Evolutionary conservation across 1,140 invertebrate genomes (phyloP), one percentile per base, ranked within the genome.

Genomic region (Calephelis nemesis): DNA sequence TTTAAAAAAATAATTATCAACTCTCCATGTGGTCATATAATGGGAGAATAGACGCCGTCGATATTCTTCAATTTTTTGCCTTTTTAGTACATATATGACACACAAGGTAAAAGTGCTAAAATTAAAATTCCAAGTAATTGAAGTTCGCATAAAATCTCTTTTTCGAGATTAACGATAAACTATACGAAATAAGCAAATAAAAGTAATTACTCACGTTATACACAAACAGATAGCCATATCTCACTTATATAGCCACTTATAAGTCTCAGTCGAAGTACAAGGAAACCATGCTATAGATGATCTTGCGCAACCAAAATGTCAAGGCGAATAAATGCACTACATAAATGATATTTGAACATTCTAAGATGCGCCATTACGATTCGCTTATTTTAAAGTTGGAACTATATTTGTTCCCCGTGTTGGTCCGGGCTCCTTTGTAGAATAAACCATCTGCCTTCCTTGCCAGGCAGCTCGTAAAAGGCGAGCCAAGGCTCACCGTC

Each of bases 251-350:
- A 60, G 30, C 12, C 30, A 60, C 40, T 39, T 39, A 60, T 39
- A 42, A 42, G 58, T 60, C 19, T 39, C 39, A 11, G 58, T 42
- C 30, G 58, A 40, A 39, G 58, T 60, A 60, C 58, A 39, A 60
- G 58, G 58, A 60, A 60, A 60, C 39, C 47, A n/a, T 40, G 12
- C 47, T 54, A 69, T 47, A 48, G 69, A 66, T 52, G 69, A 66
- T 42, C 47, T 64, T 49, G 64, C 39, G 39, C 62, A 63, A 62
- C 49, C 62, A 9, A 73, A 73, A 73, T 73, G 72, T 70, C 72
- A 73, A 73, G 72, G 72, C 60, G 72, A 73, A 60, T 60, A 60
- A 60, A 60, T 60, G 54, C 30, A 60, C 54, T 60, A 60, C 54
- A 60, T 60, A 60, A 60, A 60, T 60, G 30, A 60, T 60, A 60